Percentiles rank a stretch among this genome's conserved stretches.
These are phyloP conservation scores for Eufriesea mexicana DNA, from an alignment of 1,140 invertebrate species.

Conservation along the genomic window DNA sequence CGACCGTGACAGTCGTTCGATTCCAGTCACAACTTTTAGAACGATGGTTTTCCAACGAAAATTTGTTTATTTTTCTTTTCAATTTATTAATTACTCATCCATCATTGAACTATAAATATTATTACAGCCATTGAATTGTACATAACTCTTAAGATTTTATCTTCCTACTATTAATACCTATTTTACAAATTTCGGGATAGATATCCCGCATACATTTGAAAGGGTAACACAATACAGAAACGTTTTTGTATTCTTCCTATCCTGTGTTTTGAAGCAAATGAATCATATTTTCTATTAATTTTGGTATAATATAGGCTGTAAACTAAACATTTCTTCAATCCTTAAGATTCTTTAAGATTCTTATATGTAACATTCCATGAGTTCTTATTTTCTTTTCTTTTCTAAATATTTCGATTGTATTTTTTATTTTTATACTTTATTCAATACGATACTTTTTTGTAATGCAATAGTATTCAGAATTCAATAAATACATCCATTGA, in stretches of 20 bases:
- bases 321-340: too few species aligned
- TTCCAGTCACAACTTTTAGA: conserved; percentile 4
- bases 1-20: conserved; percentile 31
- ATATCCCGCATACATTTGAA: background rate
- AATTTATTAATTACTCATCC: too few species aligned
- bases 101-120: too few species aligned
- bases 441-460: background rate
- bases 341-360: too few species aligned
- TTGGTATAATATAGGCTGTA: background rate
- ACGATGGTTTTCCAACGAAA: conserved; percentile 5
- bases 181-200: background rate
- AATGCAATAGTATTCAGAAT: conserved; percentile 29
- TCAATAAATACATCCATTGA: conserved; percentile 43
- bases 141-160: background rate
- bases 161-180: background rate
- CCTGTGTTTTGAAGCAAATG: background rate
- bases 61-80: background rate
- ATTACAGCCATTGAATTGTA: background rate
- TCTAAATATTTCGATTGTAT: too few species aligned
- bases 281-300: background rate
- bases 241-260: background rate
- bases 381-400: background rate
- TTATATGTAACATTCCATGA: too few species aligned
- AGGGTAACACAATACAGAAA: background rate
- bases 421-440: background rate